Conservation (phyloP, 2,888 invertebrate genomes). For the Stegophylla sp. region DNA sequence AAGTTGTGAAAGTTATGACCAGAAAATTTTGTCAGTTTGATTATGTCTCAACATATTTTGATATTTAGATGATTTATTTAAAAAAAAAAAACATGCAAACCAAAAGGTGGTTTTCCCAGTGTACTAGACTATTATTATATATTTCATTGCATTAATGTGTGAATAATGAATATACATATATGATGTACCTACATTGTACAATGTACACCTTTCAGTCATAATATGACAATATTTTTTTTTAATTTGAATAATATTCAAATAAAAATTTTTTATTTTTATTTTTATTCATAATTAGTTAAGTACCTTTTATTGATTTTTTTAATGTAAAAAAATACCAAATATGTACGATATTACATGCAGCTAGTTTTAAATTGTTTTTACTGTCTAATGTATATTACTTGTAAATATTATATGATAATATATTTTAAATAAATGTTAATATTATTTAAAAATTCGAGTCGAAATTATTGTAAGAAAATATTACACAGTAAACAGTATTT, state of each 20-base stretch:
- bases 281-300: neutral
- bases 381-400: slow-evolving; percentile 30
- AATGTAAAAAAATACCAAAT: slow-evolving; percentile 1
- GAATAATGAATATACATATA: neutral
- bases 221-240: neutral
- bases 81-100: neutral
- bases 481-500: no score
- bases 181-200: neutral
- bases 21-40: neutral
- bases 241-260: neutral
- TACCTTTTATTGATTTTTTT: neutral
- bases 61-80: neutral
- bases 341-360: neutral
- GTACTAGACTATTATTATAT: neutral
- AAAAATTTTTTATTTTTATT: neutral
- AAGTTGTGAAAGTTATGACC: neutral
- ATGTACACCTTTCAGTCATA: neutral
- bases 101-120: neutral
- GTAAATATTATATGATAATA: slow-evolving; percentile 36
- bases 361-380: slow-evolving; percentile 29
- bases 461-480: no score
- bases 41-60: neutral
- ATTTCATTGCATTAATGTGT: neutral
- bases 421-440: slow-evolving; percentile 47
- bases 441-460: neutral